phyloP scores from a whole-genome alignment of 2,888 invertebrate genomes.

The Koerneria pararmatus region DNA sequence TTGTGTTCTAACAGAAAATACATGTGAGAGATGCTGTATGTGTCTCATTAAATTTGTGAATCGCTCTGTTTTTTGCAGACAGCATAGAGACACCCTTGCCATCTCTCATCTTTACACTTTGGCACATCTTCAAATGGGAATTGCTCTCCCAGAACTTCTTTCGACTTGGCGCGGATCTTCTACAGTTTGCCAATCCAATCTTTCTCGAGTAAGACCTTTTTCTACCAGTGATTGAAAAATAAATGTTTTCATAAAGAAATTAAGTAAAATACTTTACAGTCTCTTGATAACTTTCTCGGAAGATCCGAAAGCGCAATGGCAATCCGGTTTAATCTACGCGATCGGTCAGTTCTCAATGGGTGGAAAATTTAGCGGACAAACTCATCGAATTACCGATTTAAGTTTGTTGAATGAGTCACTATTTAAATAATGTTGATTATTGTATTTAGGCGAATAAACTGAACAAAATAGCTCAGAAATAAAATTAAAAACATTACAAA shows the following conservation, averaged over 20 bases:
- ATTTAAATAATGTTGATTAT: no score
- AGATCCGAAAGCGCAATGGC: conserved; percentile 43
- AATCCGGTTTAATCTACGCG: conserved; percentile 47
- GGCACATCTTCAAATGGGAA: conserved; percentile 50
- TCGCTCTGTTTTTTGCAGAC: not conserved
- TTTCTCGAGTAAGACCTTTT: conserved; percentile 55
- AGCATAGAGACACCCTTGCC: conserved; percentile 24
- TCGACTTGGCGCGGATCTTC: conserved; percentile 49
- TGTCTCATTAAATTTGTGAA: not conserved
- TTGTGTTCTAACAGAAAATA: no score
- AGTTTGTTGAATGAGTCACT: no score
- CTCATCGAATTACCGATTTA: conserved; percentile 22
- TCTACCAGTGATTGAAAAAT: no score
- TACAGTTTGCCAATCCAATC: conserved; percentile 52
- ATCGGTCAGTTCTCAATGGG: conserved; percentile 41
- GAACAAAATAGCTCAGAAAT: no score
- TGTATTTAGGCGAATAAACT: no score
- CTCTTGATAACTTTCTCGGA: conserved; percentile 52
- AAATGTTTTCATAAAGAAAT: not conserved
- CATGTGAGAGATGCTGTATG: no score
- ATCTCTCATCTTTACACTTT: conserved; percentile 48
- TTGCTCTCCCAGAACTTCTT: conserved; percentile 33
- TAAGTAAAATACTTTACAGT: conserved; percentile 29
- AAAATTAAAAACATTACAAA: no score
- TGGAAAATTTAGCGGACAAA: conserved; percentile 26